A percentile compares a stretch with the other conserved stretches of the same genome.
Conservation (phyloP, 2,888 invertebrate species). For the Rotaria macrura region DNA sequence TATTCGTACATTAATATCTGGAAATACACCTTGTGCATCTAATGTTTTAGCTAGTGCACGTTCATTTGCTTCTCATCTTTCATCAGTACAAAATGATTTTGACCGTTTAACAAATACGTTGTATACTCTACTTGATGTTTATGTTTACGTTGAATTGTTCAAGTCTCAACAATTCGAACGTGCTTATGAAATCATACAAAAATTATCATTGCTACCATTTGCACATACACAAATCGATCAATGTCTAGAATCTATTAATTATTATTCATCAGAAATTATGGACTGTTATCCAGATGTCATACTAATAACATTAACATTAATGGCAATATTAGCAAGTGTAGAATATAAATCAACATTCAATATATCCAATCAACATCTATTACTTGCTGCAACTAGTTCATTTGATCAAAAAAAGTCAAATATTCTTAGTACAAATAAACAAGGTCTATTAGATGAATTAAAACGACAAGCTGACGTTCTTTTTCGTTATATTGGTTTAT, state of each 20-base stretch:
- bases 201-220: slow-evolving; percentile 18
- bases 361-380: background rate
- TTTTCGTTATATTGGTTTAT: slow-evolving; percentile 21
- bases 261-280: background rate
- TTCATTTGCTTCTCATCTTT: background rate
- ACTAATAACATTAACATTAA: slow-evolving; percentile 3
- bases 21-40: background rate
- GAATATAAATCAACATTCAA: background rate
- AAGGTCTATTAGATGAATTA: slow-evolving; percentile 15
- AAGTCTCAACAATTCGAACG: background rate
- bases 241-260: slow-evolving; percentile 17
- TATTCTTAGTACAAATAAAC: background rate
- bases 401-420: background rate
- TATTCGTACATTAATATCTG: background rate
- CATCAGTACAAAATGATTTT: background rate
- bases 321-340: background rate
- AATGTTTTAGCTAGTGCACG: background rate
- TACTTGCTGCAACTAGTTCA: background rate
- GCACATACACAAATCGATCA: slow-evolving; percentile 5
- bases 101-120: background rate
- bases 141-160: background rate
- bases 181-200: slow-evolving; percentile 4
- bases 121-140: background rate
- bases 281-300: slow-evolving; percentile 17
- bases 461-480: slow-evolving; percentile 20